A percentile compares a stretch with the other conserved stretches of the same genome.
Conservation (phyloP, 2,113 vertebrate genomes). For the Actinemys pallida region DNA sequence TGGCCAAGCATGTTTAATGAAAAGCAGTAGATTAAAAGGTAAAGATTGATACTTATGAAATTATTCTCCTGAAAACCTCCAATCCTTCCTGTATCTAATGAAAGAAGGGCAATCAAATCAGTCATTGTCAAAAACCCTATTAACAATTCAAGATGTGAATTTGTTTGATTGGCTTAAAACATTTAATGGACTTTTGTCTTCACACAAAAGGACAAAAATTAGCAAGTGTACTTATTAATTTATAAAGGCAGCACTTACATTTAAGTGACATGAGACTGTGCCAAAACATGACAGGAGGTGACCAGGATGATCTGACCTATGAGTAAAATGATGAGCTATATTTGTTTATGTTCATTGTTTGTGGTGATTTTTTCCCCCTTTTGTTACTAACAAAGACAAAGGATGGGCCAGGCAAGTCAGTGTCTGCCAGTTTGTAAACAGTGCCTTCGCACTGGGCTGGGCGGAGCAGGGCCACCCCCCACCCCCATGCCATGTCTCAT, state of each 20-base stretch:
- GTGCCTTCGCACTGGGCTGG: no score
- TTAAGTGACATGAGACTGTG: slow-evolving; percentile 37
- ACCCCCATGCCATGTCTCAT: no score
- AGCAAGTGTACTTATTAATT: slow-evolving; percentile 43
- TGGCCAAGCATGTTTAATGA: background rate
- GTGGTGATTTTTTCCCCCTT: slow-evolving; percentile 38
- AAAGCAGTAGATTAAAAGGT: slow-evolving; percentile 14
- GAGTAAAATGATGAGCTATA: slow-evolving; percentile 60
- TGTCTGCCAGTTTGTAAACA: no score
- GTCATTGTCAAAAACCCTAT: background rate
- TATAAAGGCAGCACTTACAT: slow-evolving; percentile 31
- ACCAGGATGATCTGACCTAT: slow-evolving; percentile 43
- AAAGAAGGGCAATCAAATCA: slow-evolving; percentile 30
- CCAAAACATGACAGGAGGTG: slow-evolving; percentile 28
- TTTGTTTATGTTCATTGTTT: slow-evolving; percentile 30
- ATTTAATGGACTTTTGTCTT: slow-evolving; percentile 48
- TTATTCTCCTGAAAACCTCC: background rate
- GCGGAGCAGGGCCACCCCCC: no score
- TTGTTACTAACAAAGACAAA: background rate
- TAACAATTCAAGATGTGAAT: background rate
- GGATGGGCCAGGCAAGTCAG: no score
- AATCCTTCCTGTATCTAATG: slow-evolving; percentile 1
- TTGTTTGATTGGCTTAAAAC: slow-evolving; percentile 35
- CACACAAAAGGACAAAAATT: slow-evolving; percentile 29
- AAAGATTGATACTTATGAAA: slow-evolving; percentile 10